Conservation (phyloP, 2,888 invertebrate species). For the Spodoptera picta region DNA sequence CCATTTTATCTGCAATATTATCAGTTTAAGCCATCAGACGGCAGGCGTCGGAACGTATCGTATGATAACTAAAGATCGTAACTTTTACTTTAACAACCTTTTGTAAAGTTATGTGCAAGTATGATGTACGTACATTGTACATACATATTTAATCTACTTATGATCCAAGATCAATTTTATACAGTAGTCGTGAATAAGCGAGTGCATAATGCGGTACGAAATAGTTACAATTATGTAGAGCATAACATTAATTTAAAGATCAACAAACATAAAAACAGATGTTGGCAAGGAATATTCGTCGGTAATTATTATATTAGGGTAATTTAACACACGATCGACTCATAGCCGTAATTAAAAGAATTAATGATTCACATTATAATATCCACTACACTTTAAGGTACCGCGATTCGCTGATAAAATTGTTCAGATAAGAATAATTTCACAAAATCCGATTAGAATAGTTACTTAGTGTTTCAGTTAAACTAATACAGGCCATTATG, state of each 20-base stretch:
- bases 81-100: slow-evolving; percentile 8
- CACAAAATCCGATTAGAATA: slow-evolving; percentile 1
- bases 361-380: slow-evolving; percentile 28
- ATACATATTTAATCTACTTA: too few relatives aligned
- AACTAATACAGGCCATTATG: too few relatives aligned
- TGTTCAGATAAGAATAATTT: slow-evolving; percentile 1
- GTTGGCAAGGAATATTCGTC: slow-evolving; percentile 4
- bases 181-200: too few relatives aligned
- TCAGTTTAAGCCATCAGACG: slow-evolving; percentile 38
- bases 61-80: slow-evolving; percentile 23
- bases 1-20: slow-evolving; percentile 42
- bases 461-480: not conserved
- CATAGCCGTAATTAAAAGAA: slow-evolving; percentile 25
- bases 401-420: slow-evolving; percentile 14
- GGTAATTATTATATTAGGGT: slow-evolving; percentile 21
- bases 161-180: too few relatives aligned
- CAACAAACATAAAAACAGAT: not conserved
- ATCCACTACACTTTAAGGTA: slow-evolving; percentile 35
- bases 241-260: not conserved
- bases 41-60: slow-evolving; percentile 20
- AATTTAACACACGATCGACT: slow-evolving; percentile 38
- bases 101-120: not conserved
- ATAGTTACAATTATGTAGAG: slow-evolving; percentile 2
- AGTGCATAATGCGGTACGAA: too few relatives aligned
- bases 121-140: too few relatives aligned